Percentiles rank a stretch among this genome's conserved stretches.
These are phyloP conservation scores for Drosophila leonis DNA, from an alignment of 2,888 invertebrate genomes.

Conservation along the genomic window DNA sequence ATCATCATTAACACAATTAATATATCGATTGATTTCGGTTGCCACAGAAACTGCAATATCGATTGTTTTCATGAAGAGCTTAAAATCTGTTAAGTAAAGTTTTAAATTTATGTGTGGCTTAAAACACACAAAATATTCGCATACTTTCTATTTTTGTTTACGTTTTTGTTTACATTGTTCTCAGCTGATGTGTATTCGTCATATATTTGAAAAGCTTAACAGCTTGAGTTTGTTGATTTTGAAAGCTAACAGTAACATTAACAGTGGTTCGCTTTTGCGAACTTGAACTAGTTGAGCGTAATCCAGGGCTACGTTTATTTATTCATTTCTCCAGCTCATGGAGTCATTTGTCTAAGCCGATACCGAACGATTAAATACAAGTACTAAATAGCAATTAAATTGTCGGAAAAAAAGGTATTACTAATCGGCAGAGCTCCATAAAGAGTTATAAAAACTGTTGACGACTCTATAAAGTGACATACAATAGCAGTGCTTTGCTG, in stretches of 20 bases:
- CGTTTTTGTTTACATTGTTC: not conserved
- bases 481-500: not conserved
- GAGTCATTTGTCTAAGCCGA: constrained; percentile 10
- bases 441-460: not conserved
- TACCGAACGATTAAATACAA: constrained; percentile 19
- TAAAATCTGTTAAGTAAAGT: not conserved
- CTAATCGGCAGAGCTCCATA: not conserved
- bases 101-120: not conserved
- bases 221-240: not conserved
- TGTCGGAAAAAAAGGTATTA: constrained; percentile 45
- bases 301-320: constrained; percentile 5
- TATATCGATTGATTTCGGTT: constrained; percentile 1
- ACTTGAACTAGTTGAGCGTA: constrained; percentile 15
- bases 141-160: not conserved
- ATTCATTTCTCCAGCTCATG: constrained; percentile 1
- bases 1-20: not conserved
- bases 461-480: not conserved
- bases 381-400: constrained; percentile 44
- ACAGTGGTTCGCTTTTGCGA: constrained; percentile 2
- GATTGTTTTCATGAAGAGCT: not conserved
- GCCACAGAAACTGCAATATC: too few species aligned
- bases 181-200: not conserved
- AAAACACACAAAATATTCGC: not conserved
- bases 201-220: not conserved
- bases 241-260: constrained; percentile 1